Evolutionary conservation across 2,113 vertebrate species (phyloP).

Genomic region (Protobothrops flavoviridis): DNA sequence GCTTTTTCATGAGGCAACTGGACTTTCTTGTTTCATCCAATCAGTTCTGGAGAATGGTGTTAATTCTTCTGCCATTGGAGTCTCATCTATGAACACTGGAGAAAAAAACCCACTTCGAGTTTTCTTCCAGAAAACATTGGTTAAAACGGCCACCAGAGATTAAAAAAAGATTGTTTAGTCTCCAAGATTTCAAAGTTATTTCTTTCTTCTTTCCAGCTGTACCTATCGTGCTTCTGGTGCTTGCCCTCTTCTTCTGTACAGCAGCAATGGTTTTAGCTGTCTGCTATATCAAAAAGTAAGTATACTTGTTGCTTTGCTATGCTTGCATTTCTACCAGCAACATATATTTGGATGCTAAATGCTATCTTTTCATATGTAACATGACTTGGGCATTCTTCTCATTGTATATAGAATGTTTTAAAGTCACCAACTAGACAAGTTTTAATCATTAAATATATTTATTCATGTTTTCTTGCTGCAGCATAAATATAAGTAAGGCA

Average conservation of each 20-base stretch:
- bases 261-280: conserved; percentile 69
- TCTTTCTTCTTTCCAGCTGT: conserved; percentile 64
- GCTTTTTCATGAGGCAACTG: no score
- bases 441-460: neutral
- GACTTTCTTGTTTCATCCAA: neutral
- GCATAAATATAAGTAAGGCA: neutral
- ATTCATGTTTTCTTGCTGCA: neutral
- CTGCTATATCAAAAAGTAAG: conserved; percentile 83
- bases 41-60: neutral
- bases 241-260: conserved; percentile 73
- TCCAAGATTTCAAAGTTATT: neutral
- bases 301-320: neutral
- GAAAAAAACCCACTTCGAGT: neutral
- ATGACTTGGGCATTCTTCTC: neutral
- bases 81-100: neutral
- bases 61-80: no score
- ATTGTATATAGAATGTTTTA: neutral
- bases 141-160: neutral
- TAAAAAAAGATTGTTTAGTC: neutral
- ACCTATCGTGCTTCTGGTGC: conserved; percentile 76
- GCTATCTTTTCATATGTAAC: neutral
- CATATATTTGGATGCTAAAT: neutral
- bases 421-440: no score
- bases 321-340: neutral
- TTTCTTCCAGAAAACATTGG: neutral